Percentiles rank a stretch among this genome's conserved stretches.
phyloP scores from a whole-genome alignment of 1,140 invertebrate genomes.

The Drosophila rufa region DNA sequence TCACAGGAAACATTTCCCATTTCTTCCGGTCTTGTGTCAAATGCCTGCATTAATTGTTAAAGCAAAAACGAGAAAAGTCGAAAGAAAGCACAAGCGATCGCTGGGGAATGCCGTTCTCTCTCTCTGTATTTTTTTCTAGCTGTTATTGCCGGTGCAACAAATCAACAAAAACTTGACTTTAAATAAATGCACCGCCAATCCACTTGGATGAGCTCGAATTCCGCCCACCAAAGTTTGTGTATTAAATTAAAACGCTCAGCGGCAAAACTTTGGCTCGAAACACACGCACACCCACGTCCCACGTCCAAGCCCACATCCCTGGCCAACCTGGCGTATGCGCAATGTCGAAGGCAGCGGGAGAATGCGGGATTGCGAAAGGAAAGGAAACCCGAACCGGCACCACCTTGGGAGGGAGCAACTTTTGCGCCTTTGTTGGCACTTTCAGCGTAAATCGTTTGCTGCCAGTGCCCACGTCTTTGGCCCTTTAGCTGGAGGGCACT shows the following conservation, averaged over 20 bases:
- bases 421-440: slow-evolving; percentile 70
- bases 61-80: slow-evolving; percentile 1
- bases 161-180: slow-evolving; percentile 73
- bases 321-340: slow-evolving; percentile 61
- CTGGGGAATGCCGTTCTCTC: slow-evolving; percentile 25
- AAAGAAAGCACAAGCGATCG: slow-evolving; percentile 29
- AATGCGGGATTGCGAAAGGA: neutral
- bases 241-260: slow-evolving; percentile 81
- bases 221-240: slow-evolving; percentile 69
- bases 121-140: neutral
- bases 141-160: slow-evolving; percentile 42
- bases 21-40: slow-evolving; percentile 23
- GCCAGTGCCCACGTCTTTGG: slow-evolving; percentile 16
- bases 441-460: slow-evolving; percentile 76
- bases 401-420: slow-evolving; percentile 37
- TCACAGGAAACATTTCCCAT: slow-evolving; percentile 37
- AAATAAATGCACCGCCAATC: slow-evolving; percentile 75
- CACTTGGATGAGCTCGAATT: slow-evolving; percentile 60
- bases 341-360: slow-evolving; percentile 15
- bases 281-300: slow-evolving; percentile 18
- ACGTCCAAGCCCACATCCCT: slow-evolving; percentile 1
- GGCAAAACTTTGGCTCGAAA: slow-evolving; percentile 57
- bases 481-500: slow-evolving; percentile 3
- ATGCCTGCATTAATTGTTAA: slow-evolving; percentile 61
- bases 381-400: slow-evolving; percentile 19